Conservation (phyloP, 2,797 vertebrate genomes). For the Poecilia velifera region DNA sequence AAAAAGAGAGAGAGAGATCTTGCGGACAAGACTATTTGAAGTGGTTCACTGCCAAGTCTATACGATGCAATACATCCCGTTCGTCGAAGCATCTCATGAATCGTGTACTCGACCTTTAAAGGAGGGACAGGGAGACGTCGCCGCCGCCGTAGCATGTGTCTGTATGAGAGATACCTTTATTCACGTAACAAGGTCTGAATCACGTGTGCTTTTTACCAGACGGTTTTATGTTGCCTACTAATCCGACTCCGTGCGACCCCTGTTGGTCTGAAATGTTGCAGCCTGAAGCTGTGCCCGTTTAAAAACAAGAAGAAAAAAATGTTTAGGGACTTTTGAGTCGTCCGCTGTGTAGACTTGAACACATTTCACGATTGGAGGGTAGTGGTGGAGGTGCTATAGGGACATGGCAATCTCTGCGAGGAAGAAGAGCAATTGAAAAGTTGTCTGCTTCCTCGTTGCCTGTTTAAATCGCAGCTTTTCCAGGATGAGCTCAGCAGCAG, state of each 20-base stretch:
- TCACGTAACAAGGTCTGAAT: slow-evolving; percentile 73
- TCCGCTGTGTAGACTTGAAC: slow-evolving; percentile 61
- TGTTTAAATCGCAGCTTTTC: slow-evolving; percentile 86
- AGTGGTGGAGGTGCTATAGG: slow-evolving; percentile 47
- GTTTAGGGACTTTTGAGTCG: slow-evolving; percentile 43
- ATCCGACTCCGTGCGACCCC: slow-evolving; percentile 66
- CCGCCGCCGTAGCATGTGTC: slow-evolving; percentile 77
- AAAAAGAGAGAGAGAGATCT: slow-evolving; percentile 58
- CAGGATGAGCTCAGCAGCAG: slow-evolving; percentile 79
- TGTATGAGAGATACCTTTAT: slow-evolving; percentile 67
- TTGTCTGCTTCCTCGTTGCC: slow-evolving; percentile 83
- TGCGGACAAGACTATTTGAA: slow-evolving; percentile 94
- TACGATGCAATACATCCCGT: slow-evolving; percentile 87
- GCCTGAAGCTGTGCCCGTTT: slow-evolving; percentile 53
- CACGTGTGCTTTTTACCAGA: slow-evolving; percentile 68
- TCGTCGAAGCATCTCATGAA: slow-evolving; percentile 80
- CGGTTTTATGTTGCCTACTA: slow-evolving; percentile 69
- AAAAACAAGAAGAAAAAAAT: slow-evolving; percentile 14
- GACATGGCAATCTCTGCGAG: slow-evolving; percentile 63
- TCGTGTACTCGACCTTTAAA: slow-evolving; percentile 70
- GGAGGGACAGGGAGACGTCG: slow-evolving; percentile 66
- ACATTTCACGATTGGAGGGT: slow-evolving; percentile 56
- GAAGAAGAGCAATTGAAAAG: slow-evolving; percentile 63
- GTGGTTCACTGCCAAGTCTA: slow-evolving; percentile 99
- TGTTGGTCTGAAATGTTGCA: slow-evolving; percentile 66